Evolutionary conservation across 2,888 invertebrate genomes (phyloP), one percentile per base, ranked within the genome.

Genomic region (Diplazon laetatorius): DNA sequence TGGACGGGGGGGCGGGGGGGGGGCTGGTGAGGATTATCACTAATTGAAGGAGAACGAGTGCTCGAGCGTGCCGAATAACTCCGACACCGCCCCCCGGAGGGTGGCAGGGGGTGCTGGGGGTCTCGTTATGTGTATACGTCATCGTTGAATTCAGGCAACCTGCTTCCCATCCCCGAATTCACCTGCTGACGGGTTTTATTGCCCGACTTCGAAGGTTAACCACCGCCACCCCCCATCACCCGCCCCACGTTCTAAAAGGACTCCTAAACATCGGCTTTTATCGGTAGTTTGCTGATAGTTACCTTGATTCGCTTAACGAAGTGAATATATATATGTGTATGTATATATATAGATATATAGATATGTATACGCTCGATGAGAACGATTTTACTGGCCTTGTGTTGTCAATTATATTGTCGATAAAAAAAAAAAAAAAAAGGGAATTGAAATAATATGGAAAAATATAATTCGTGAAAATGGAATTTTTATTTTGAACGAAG

Each of bases 1-100:
- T 9, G 9, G 30, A 50, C 22, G 39, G 22, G 46, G 20, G 69
- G 62, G n/a, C 44, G 44, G 65, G 74, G 46, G 70, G n/a, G n/a
- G 39, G 22, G 46, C 16, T 63, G 63, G 14, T 44, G 46, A 60
- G 70, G 46, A 65, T 57, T 78, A 78, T 75, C 74, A 55, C 78
- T 78, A 78, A 78, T 78, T 78, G 78, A 78, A 78, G 78, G 65
- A 78, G 78, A 78, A 78, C 74, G 78, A 78, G 78, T 78, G 66
- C 70, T 70, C 78, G 78, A 74, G 78, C 78, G 70, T 74, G 70
- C 65, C 66, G 78, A 74, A 70, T 70, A 70, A 60, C 63, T 77
- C 44, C 72, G 63, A 59, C 62, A 57, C 44, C 63, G 66, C 65
- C 57, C 2, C 4, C 48, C 22, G 52, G 35, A 46, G 25, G 12